These are phyloP conservation scores for Crypturellus undulatus DNA, from an alignment of 2,113 vertebrate genomes.

Conservation along the genomic window DNA sequence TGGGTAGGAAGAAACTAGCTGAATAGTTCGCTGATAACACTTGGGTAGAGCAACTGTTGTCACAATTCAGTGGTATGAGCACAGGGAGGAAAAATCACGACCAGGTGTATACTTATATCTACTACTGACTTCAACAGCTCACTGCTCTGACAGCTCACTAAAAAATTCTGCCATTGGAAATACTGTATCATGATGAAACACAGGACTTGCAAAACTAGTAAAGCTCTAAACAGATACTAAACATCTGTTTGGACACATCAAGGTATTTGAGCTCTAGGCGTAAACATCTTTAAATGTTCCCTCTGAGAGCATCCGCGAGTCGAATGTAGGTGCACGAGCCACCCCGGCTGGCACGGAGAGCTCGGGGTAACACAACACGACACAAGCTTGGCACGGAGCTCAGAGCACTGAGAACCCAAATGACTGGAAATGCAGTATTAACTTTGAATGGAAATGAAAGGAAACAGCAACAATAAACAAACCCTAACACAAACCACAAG, in stretches of 20 bases:
- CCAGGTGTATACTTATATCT: background rate
- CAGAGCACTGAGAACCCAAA: fast-evolving
- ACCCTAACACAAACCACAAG: fast-evolving
- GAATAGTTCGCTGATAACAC: constrained; percentile 25
- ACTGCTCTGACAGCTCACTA: constrained; percentile 20
- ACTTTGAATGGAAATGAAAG: background rate
- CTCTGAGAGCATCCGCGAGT: background rate
- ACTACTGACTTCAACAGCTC: constrained; percentile 1
- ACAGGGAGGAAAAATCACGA: background rate
- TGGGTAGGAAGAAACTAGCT: background rate
- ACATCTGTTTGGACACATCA: background rate
- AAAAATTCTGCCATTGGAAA: constrained; percentile 39
- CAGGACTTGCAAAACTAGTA: background rate
- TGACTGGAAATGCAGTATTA: background rate
- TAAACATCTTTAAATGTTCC: background rate
- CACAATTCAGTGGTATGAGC: background rate
- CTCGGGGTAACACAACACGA: background rate
- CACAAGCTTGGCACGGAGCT: background rate
- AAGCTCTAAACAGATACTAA: background rate
- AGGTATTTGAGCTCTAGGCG: background rate
- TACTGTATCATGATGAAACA: background rate
- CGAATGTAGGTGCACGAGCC: background rate
- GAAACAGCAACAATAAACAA: background rate
- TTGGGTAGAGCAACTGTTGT: constrained; percentile 31
- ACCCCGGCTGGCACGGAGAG: background rate